Evolutionary conservation across 2,888 invertebrate species (phyloP), one percentile per base, ranked within the genome.

Genomic region (Drosophila affinis): DNA sequence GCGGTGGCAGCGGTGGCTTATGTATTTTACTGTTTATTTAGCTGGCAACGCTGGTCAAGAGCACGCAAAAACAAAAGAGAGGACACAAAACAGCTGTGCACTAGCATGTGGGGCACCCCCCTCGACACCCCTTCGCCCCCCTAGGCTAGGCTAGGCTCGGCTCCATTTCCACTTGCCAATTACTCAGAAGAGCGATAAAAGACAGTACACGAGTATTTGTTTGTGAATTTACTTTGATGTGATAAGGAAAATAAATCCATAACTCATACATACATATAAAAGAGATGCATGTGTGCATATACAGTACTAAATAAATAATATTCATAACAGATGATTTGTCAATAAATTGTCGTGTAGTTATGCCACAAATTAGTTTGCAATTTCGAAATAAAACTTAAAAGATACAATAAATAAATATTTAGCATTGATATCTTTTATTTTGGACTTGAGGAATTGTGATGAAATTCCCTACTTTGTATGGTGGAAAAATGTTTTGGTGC

Each of bases 141-240:
- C 9, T 21, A 10, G 24, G 24, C 18, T 17, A 17, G 21, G 21
- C 21, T 21, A 3, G 21, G 21, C 18, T 18, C 18, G 18, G 9
- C 39, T 9, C 29, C 7, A 14, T 47, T 29, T 29, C 51, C 59
- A 72, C 56, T 69, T 79, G 68, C 45, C 77, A 78, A 78, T 76
- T 79, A 81, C 77, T 79, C 77, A 81, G 67, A 59, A 64, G 62
- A 68, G 73, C 73, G 73, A 80, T 80, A 70, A 80, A 78, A 78
- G 78, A 79, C 77, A 63, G 60, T 82, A 69, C 79, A 60, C 59
- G 58, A 75, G 54, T 54, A 55, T 62, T 32, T 56, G 18, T 52
- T 45, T 48, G 47, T 47, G n/a, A 53, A 24, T 47, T 51, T 17
- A 55, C 21, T 61, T 46, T 46, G 55, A 39, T 6, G 61, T 56